Conservation (phyloP, 1,140 invertebrate genomes). For the Saccostrea echinata region DNA sequence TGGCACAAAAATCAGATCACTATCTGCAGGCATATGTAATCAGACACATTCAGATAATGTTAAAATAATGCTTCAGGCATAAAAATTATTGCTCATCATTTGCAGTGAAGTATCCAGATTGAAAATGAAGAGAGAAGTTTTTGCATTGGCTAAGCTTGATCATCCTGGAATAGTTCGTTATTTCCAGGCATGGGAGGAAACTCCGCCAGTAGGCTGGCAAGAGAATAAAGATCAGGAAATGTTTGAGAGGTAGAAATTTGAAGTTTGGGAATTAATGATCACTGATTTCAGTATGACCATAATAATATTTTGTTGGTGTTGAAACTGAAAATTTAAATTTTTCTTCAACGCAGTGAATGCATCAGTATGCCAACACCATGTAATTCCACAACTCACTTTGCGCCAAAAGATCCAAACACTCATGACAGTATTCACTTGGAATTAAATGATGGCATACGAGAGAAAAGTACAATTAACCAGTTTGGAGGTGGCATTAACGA, state of each 20-base stretch:
- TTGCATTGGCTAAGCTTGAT: slow-evolving; percentile 95
- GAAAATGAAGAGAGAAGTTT: slow-evolving; percentile 95
- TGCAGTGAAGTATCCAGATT: slow-evolving; percentile 88
- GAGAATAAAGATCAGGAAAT: slow-evolving; percentile 87
- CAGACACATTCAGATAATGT: no score
- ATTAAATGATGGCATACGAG: slow-evolving; percentile 10
- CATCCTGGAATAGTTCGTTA: slow-evolving; percentile 97
- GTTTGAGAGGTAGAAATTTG: slow-evolving; percentile 62
- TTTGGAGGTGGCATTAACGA: slow-evolving; percentile 53
- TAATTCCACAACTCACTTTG: slow-evolving; percentile 57
- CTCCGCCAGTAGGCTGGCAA: slow-evolving; percentile 92
- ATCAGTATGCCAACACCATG: slow-evolving; percentile 63
- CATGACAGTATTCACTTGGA: neutral
- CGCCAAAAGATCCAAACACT: neutral
- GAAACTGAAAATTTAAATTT: no score
- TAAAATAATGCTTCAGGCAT: no score
- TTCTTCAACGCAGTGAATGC: slow-evolving; percentile 56
- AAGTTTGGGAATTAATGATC: no score
- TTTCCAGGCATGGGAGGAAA: slow-evolving; percentile 96
- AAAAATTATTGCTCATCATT: slow-evolving; percentile 1
- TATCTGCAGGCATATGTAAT: no score
- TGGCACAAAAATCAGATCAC: no score
- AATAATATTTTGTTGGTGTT: no score
- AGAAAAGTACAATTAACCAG: slow-evolving; percentile 48
- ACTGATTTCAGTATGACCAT: no score